Conservation (phyloP, 2,888 invertebrate genomes). For the Ephialtes manifestator region DNA sequence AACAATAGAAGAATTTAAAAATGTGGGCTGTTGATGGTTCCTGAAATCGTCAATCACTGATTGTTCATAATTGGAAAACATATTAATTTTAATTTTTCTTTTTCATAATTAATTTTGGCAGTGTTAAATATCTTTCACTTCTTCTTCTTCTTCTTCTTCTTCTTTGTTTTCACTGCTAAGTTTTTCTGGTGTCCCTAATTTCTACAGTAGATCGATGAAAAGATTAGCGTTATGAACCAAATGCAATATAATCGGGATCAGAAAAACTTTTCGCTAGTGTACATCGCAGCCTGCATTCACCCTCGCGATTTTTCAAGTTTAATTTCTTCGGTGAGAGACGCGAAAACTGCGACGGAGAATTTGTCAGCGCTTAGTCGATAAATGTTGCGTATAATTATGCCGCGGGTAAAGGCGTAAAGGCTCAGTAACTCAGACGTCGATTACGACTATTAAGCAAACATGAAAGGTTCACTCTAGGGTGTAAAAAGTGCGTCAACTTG, state of each 20-base stretch:
- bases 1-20: too few species aligned
- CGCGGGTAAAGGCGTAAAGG: neutral
- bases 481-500: neutral
- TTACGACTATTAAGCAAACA: constrained; percentile 18
- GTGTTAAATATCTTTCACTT: constrained; percentile 22
- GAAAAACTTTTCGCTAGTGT: constrained; percentile 53
- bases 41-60: too few species aligned
- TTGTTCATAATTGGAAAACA: too few species aligned
- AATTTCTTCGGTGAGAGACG: constrained; percentile 24
- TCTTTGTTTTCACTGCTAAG: constrained; percentile 29
- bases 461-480: neutral
- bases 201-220: constrained; percentile 56
- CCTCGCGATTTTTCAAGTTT: constrained; percentile 44
- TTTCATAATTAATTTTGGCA: too few species aligned
- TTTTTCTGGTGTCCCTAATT: constrained; percentile 37
- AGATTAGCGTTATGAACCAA: constrained; percentile 66
- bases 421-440: neutral
- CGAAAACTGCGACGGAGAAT: constrained; percentile 41
- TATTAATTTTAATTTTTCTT: neutral
- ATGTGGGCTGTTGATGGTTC: too few species aligned
- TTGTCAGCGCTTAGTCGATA: constrained; percentile 66
- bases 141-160: constrained; percentile 30
- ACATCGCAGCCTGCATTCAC: constrained; percentile 38
- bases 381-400: constrained; percentile 47
- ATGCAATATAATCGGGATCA: constrained; percentile 66